These are phyloP conservation scores for Lepilemur septentrionalis DNA, from an alignment of 2,797 vertebrate species.

Conservation along the genomic window DNA sequence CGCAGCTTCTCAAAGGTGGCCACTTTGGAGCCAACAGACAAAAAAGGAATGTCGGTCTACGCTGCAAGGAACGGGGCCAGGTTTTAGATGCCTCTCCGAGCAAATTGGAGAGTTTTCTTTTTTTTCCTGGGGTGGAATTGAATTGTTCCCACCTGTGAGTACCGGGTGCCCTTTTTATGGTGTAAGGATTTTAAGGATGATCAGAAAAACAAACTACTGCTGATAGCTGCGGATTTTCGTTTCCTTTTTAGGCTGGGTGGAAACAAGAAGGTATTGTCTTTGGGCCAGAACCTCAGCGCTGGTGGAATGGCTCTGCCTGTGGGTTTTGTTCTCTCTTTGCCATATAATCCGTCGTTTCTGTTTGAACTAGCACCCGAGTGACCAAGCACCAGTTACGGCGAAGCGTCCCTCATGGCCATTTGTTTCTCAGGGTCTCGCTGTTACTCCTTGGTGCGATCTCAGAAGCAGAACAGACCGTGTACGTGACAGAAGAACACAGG, in stretches of 20 bases:
- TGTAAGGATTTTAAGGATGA: not conserved
- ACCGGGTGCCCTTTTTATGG: not conserved
- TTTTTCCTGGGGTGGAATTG: not conserved
- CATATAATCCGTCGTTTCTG: not conserved
- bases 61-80: not conserved
- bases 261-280: not conserved
- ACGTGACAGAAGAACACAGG: fast-evolving
- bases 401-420: not conserved
- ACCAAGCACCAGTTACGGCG: not conserved
- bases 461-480: not conserved
- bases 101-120: not conserved
- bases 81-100: not conserved
- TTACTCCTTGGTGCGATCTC: not conserved
- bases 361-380: not conserved
- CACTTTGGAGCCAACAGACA: not conserved
- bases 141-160: not conserved
- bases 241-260: not conserved
- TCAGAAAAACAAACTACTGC: not conserved
- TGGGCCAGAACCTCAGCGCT: not conserved
- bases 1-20: not conserved
- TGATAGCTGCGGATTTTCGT: not conserved
- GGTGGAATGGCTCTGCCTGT: not conserved
- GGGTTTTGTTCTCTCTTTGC: not conserved
- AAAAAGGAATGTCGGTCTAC: not conserved
- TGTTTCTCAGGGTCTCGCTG: not conserved